Base-by-base conservation (phyloP, 2,888 invertebrate genomes). In the Apoda limacodes region DNA sequence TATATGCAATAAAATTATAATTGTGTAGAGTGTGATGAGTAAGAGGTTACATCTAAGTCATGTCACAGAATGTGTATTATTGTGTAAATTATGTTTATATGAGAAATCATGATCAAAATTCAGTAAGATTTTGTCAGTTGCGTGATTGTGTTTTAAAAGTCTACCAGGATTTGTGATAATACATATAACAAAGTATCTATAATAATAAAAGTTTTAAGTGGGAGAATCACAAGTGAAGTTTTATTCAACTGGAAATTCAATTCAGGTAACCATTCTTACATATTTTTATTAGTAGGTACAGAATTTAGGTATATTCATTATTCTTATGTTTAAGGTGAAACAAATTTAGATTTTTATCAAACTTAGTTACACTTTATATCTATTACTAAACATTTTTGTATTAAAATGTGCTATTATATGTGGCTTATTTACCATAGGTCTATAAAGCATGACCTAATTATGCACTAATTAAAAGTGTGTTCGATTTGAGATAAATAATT, bases 141-240 rank as follows among this genome's bases (percentile, higher is more conserved):
- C 69, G 84, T 85, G 85, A 84, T 83, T 85, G 85, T 82, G 81
- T 82, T 78, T 84, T 83, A 83, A 84, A 83, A 85, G 84, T 85
- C 85, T 85, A 86, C 85, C 85, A 85, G 84, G 85, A 85, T 85
- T 85, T 86, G 86, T 86, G 86, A 86, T 86, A 85, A 85, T 84
- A 85, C 83, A 83, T 85, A 85, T 85, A 85, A 85, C 85, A 85
- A 85, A 81, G 69, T 82, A 78, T 75, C 72, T 78, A 75, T 81
- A 82, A 81, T 81, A 82, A 81, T 80, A 80, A 81, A 82, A 80
- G 78, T 78, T 81, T 80, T 78, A 81, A 80, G 81, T 81, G 81
- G 81, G 78, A 81, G 80, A 76, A 75, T 68, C 74, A 58, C 49
- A 54, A 67, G 68, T 71, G 80, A 69, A 72, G 80, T 82, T 82